Base-by-base conservation (phyloP, 2,113 vertebrate species). In the Arothron firmamentum region DNA sequence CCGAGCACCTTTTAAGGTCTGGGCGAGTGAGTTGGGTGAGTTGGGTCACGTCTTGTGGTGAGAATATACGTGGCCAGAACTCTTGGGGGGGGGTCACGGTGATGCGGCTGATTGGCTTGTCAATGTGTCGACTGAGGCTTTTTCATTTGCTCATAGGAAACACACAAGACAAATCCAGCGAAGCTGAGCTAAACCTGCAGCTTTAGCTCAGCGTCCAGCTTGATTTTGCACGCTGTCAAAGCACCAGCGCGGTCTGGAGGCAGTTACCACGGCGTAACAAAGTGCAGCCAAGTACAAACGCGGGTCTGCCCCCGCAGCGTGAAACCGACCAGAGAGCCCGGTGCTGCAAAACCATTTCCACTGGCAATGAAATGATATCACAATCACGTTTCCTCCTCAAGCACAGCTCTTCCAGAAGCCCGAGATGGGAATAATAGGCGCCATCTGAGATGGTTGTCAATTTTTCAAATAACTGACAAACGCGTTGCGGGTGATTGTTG, bases 391-490 rank as follows among this genome's bases (percentile, higher is more conserved):
- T 66, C 59, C 38, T 20, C 75, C 77, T 61, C 55, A 68, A 75
- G 62, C 34, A 25, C 77, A 85, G 72, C 73, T 87, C 79, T 52
- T 74, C 68, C 81, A 67, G 75, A 47, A 77, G 68, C 56, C 62
- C 18, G 54, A 74, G 74, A 73, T 72, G 69, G 78, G 77, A 81
- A 82, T 76, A 81, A 89, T 83, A 49, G 78, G 41, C 46, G 78
- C 70, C 80, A 79, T 83, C 71, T 68, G 84, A 74, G 74, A 73
- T 77, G 28, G 52, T 73, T 81, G 68, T 81, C 63, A 75, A 83
- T 87, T 81, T 84, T 81, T 86, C 69, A 82, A 70, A 75, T 71
- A 72, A 83, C 76, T 79, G 76, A 75, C 74, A 85, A 85, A 85
- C 83, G 82, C 61, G 19, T 74, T 55, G 51, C n/a, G 34, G 73